Evolutionary conservation across 2,888 invertebrate species (phyloP).

Genomic region (Pheosia tremula): DNA sequence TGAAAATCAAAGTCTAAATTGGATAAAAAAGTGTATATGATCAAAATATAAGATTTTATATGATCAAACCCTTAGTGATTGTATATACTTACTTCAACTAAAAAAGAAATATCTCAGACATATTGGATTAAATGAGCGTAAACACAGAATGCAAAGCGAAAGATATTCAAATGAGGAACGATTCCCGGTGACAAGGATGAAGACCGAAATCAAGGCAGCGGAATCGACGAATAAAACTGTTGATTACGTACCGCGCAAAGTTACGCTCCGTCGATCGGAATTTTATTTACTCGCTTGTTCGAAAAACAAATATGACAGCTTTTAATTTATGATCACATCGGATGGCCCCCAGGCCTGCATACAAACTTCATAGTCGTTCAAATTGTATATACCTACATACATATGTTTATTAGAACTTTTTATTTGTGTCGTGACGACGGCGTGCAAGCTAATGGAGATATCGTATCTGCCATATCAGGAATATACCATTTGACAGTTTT

Average conservation of each 20-base stretch:
- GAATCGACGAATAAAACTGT: slow-evolving; percentile 77
- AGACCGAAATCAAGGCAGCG: slow-evolving; percentile 70
- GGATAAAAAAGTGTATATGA: neutral
- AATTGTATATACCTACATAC: slow-evolving; percentile 54
- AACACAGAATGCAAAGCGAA: slow-evolving; percentile 55
- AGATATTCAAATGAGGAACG: slow-evolving; percentile 70
- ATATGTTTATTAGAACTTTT: slow-evolving; percentile 60
- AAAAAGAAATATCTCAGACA: slow-evolving; percentile 37
- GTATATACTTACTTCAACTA: neutral
- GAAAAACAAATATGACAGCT: slow-evolving; percentile 79
- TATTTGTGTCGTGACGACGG: slow-evolving; percentile 69
- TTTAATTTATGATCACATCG: slow-evolving; percentile 77
- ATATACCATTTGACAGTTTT: slow-evolving; percentile 77
- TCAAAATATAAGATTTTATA: too few species aligned
- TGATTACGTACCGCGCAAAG: slow-evolving; percentile 75
- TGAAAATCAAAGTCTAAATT: neutral
- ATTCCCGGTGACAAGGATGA: slow-evolving; percentile 55
- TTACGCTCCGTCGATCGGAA: slow-evolving; percentile 76
- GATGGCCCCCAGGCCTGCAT: slow-evolving; percentile 51
- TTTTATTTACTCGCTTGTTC: slow-evolving; percentile 76
- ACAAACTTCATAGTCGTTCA: slow-evolving; percentile 40
- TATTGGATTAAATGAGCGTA: slow-evolving; percentile 68
- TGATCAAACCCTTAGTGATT: neutral
- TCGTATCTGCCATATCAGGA: slow-evolving; percentile 75
- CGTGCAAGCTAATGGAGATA: slow-evolving; percentile 75